Percentiles rank a stretch among this genome's conserved stretches.
phyloP scores from a whole-genome alignment of 2,888 invertebrate species.

The Campaea margaritaria region DNA sequence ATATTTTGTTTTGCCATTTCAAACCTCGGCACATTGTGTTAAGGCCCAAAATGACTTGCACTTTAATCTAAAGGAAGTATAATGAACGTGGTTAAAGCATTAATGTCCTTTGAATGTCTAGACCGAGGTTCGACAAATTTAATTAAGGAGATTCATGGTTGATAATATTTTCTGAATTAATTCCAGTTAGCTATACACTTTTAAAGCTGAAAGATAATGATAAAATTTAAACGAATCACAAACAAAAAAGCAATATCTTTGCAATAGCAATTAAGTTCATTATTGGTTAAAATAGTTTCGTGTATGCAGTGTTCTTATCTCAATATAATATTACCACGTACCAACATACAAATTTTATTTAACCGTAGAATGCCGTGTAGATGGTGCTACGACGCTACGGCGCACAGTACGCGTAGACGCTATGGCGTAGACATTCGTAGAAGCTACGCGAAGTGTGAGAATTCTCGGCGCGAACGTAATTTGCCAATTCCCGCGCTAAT shows the following conservation, averaged over 20 bases:
- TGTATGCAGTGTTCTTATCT: too few species aligned
- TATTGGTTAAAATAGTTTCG: too few species aligned
- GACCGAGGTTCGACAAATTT: slow-evolving; percentile 45
- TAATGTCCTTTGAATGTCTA: slow-evolving; percentile 54
- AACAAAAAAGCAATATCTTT: too few species aligned
- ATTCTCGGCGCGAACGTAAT: neutral
- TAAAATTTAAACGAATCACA: too few species aligned
- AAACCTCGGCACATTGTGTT: slow-evolving; percentile 27
- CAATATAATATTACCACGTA: too few species aligned
- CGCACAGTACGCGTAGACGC: too few species aligned
- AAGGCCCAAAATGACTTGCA: slow-evolving; percentile 13
- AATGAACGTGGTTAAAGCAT: too few species aligned
- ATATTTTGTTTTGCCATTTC: slow-evolving; percentile 28
- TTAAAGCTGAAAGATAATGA: neutral
- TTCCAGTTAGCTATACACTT: too few species aligned
- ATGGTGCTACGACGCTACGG: slow-evolving; percentile 12
- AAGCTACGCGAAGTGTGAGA: neutral
- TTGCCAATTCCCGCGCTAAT: slow-evolving; percentile 11
- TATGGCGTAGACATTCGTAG: slow-evolving; percentile 14
- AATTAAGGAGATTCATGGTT: slow-evolving; percentile 24
- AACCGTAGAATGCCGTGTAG: too few species aligned
- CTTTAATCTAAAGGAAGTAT: slow-evolving; percentile 7
- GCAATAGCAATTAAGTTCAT: too few species aligned
- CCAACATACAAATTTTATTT: too few species aligned
- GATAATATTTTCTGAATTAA: too few species aligned